Percentiles rank a stretch among this genome's conserved stretches.
phyloP scores from a whole-genome alignment of 2,888 invertebrate species.

The Aplocera efformata region DNA sequence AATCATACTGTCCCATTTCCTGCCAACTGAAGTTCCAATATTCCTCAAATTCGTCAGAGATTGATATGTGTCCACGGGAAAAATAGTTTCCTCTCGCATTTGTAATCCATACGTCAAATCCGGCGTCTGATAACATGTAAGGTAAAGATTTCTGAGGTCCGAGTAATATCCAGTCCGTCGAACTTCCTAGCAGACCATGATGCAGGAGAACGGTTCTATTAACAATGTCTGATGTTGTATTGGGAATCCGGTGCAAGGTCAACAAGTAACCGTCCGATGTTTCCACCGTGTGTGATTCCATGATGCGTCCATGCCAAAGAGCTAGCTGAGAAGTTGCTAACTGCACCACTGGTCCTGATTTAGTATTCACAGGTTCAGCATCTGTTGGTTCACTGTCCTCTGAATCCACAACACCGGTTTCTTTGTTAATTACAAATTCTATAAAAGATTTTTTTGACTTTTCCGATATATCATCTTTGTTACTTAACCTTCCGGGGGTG shows the following conservation, averaged over 20 bases:
- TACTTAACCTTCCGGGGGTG: background rate
- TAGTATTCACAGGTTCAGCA: conserved; percentile 31
- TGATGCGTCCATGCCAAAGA: conserved; percentile 45
- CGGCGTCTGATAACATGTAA: conserved; percentile 74
- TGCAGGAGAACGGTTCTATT: conserved; percentile 51
- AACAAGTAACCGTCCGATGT: conserved; percentile 58
- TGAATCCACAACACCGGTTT: conserved; percentile 17
- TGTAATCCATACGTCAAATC: conserved; percentile 82
- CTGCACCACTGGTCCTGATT: conserved; percentile 38
- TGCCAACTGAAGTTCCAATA: conserved; percentile 63
- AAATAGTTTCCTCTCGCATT: conserved; percentile 69
- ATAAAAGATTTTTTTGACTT: conserved; percentile 3
- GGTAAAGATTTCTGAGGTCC: conserved; percentile 57
- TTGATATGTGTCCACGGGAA: conserved; percentile 47
- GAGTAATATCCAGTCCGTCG: conserved; percentile 64
- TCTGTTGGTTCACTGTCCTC: conserved; percentile 17
- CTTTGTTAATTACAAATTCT: conserved; percentile 3
- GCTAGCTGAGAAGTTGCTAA: conserved; percentile 53
- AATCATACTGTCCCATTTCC: conserved; percentile 59
- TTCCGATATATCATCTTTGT: background rate
- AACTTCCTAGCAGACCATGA: conserved; percentile 63
- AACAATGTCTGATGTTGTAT: background rate
- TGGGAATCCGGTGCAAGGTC: conserved; percentile 50
- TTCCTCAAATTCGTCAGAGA: conserved; percentile 33
- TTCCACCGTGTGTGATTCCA: conserved; percentile 52